Base-by-base conservation (phyloP, 2,113 vertebrate genomes). In the Myocastor coypus region DNA sequence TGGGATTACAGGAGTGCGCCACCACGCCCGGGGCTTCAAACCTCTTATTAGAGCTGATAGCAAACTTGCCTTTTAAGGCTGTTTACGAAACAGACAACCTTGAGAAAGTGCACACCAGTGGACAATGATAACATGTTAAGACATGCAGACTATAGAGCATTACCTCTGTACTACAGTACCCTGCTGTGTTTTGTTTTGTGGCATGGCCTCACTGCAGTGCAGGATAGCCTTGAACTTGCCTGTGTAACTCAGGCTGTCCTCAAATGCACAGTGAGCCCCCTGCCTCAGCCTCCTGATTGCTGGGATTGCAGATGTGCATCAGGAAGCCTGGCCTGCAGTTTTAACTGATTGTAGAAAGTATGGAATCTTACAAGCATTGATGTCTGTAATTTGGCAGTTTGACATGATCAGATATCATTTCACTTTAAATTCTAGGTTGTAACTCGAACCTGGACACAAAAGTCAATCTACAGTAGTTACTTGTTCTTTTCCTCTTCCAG, bases 281-380 rank as follows among this genome's bases (percentile, higher is more conserved):
- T 30, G 63, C 28, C 11, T 64, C 63, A 64, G 28, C 63, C 28
- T 64, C 63, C 63, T 13, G 10, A 64, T 28, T 64, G 11, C 63
- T 66, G 63, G 63, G 63, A 66, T 66, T 66, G 30, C 28, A 66
- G 63, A 10, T 66, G 63, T 66, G 11, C 11, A 30, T 26, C 63
- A 66, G 4, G 9, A 32, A 66, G 11, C 63, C 63, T 28, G 10
- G 63, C 83, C 7, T 57, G 55, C 5, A 68, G 13, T 93, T 95
- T 83, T 91, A 91, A 75, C 46, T 87, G 61, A 16, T 50, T 96
- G 64, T 4, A 59, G 86, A 86, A 90, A n/a, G 17, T 88, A 78
- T 69, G 77, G 42, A 93, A 14, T 91, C 42, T 66, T 40, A 28
- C 50, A 92, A 83, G 55, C 57, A 78, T 68, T 77, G 59, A 30